Conservation (phyloP, 1,140 invertebrate genomes). For the Mycetomoellerius zeteki region DNA sequence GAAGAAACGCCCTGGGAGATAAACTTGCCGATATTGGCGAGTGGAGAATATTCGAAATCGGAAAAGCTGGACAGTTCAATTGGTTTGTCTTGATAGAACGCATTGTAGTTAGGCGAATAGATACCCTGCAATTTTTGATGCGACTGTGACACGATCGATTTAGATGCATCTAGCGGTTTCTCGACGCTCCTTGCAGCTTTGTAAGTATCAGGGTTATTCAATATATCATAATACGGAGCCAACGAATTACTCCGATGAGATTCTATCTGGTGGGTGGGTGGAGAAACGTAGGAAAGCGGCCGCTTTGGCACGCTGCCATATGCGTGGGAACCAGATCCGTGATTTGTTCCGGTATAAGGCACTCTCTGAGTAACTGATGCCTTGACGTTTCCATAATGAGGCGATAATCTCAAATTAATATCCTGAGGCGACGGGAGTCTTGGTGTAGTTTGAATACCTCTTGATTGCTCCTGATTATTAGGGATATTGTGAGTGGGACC, state of each 20-base stretch:
- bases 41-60: conserved; percentile 39
- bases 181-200: conserved; percentile 17
- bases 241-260: background rate
- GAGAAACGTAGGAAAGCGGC: background rate
- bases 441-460: background rate
- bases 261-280: background rate
- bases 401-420: background rate
- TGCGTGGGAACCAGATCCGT: background rate
- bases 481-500: background rate
- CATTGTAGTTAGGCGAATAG: conserved; percentile 34
- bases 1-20: conserved; percentile 17
- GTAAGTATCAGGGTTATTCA: conserved; percentile 45
- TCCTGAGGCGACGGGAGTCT: background rate
- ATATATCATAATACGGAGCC: conserved; percentile 33
- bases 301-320: conserved; percentile 46
- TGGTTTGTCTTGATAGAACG: conserved; percentile 26
- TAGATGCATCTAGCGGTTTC: conserved; percentile 16
- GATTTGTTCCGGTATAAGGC: background rate
- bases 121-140: conserved; percentile 9
- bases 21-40: conserved; percentile 1
- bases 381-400: conserved; percentile 19
- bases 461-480: conserved; percentile 1
- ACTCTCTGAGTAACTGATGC: background rate
- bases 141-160: conserved; percentile 36
- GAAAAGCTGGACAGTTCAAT: conserved; percentile 39